phyloP scores from a whole-genome alignment of 2,113 vertebrate genomes.

The Suricata suricatta region DNA sequence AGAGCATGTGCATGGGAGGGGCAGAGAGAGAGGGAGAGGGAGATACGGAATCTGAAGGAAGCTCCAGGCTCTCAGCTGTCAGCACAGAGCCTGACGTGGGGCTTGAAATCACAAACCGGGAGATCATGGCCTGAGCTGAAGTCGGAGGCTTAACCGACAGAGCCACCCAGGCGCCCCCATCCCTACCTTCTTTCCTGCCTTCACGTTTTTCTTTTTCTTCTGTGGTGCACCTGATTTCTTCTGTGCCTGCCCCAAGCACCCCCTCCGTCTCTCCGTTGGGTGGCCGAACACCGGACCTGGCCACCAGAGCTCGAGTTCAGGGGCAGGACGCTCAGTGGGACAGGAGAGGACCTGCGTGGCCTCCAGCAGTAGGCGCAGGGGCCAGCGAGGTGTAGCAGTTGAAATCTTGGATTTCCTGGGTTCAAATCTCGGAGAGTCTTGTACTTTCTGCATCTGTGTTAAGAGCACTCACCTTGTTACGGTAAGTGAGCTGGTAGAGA shows the following conservation, averaged over 20 bases:
- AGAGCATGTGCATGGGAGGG: too few species aligned
- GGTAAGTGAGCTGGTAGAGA: background rate
- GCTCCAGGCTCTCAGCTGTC: too few species aligned
- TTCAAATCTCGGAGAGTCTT: background rate
- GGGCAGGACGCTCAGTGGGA: background rate
- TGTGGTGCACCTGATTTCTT: background rate
- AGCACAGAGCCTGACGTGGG: too few species aligned
- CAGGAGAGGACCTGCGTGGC: background rate
- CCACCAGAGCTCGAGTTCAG: background rate
- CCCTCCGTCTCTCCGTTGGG: too few species aligned
- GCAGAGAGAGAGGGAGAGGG: too few species aligned
- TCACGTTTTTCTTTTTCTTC: background rate
- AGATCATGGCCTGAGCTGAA: too few species aligned
- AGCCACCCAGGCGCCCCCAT: too few species aligned
- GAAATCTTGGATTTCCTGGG: background rate
- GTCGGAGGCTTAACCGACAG: too few species aligned
- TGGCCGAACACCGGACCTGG: background rate
- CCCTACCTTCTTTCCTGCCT: background rate
- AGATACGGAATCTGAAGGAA: too few species aligned
- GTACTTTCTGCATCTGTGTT: background rate
- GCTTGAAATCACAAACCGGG: too few species aligned
- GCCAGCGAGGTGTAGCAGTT: background rate
- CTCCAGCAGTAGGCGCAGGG: too few species aligned
- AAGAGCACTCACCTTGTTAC: background rate
- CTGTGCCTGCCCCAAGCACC: accelerated